Evolutionary conservation across 2,113 vertebrate species (phyloP).

Genomic region (Glaucidium brasilianum): DNA sequence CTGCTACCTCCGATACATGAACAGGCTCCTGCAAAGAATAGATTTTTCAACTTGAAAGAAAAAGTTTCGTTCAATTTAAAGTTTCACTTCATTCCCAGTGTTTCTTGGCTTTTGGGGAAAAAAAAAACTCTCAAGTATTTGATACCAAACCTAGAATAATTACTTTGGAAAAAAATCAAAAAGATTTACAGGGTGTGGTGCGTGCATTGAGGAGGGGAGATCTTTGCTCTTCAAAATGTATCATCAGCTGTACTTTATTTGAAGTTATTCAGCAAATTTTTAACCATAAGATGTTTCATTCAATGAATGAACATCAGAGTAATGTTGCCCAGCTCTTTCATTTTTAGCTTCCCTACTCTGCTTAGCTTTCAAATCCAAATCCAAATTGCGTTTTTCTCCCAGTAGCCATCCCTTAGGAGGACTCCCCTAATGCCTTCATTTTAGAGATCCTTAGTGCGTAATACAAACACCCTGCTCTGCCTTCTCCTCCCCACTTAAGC

Average conservation of each 20-base stretch:
- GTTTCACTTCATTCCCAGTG: not conserved
- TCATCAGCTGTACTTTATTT: not conserved
- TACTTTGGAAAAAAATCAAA: not conserved
- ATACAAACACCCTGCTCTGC: not conserved
- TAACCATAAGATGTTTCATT: not conserved
- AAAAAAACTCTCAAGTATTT: not conserved
- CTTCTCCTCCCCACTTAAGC: not conserved
- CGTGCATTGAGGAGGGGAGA: not conserved
- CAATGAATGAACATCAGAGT: not conserved
- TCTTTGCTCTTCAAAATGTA: not conserved
- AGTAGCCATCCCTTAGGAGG: not conserved
- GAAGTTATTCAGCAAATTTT: not conserved
- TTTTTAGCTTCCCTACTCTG: not conserved
- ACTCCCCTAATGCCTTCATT: not conserved
- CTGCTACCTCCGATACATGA: not conserved
- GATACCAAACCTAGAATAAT: not conserved
- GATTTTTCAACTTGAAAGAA: constrained; percentile 45
- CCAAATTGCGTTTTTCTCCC: constrained; percentile 14
- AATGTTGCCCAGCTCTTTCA: not conserved
- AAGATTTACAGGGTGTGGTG: not conserved
- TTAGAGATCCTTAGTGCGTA: not conserved
- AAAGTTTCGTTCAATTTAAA: constrained; percentile 27
- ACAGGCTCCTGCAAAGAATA: not conserved
- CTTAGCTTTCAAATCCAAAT: not conserved
- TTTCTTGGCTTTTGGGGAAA: not conserved